Base-by-base conservation (phyloP, 2,888 invertebrate genomes). In the Helobdella robusta region DNA sequence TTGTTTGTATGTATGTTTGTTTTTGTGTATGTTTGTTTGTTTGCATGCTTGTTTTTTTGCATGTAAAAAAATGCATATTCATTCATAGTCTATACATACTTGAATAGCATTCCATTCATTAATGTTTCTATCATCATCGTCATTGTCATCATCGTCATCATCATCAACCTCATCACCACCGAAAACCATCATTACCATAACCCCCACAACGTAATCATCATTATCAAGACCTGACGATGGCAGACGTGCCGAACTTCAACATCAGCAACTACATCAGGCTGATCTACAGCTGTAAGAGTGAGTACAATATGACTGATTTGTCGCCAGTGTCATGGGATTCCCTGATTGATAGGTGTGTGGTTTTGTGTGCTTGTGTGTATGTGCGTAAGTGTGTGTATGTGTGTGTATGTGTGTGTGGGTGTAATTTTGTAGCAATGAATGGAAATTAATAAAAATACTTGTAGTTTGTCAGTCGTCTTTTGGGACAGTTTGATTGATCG, bases 291-390 rank as follows among this genome's bases (percentile, higher is more conserved):
- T 62, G 67, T 20, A 40, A 59, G 15, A n/a, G 60, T 5, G 68
- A 67, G 25, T 68, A 68, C 54, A 30, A 32, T 1, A 48, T 68
- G 23, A 28, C 30, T 15, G 67, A 68, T 54, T 56, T 68, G 20
- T 60, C 60, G 25, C 59, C 68, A 4, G 25, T 44, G 11, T 67
- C 67, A 2, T 68, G 67, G 67, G 36, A 65, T 32, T 15, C 59
- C 35, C 56, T 68, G 18, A 30, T 46, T n/a, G 32, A 67, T n/a
- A 65, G 59, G 67, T 68, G 15, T 18, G 32, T 56, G 48, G 48
- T n/a, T 4, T 2, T 8, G 2, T n/a, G 23, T 23, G 3, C 4
- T 46, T 2, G 2, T 8, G 20, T 48, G 48, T 48, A 23, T 11
- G 20, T 48, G 48, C 25, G 20, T 18, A n/a, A n/a, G 4, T 46